Evolutionary conservation across 2,797 vertebrate genomes (phyloP).

Genomic region (Sebastes ruberrimus): DNA sequence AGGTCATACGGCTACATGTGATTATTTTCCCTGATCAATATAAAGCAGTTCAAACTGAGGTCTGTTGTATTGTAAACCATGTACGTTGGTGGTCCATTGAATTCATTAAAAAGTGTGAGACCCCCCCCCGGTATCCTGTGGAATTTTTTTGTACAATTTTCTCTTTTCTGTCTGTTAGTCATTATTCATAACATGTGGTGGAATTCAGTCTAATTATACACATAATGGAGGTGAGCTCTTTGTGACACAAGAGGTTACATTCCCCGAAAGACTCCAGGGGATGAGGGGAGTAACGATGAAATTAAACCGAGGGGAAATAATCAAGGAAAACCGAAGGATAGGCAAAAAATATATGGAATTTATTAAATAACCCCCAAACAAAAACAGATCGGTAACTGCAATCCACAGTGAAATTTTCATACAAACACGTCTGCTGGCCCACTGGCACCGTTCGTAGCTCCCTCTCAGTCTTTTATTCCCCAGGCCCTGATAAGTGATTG

Average conservation of each 20-base stretch:
- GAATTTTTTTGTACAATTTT: neutral
- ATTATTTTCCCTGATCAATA: too few relatives aligned
- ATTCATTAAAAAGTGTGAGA: neutral
- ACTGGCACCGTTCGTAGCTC: too few relatives aligned
- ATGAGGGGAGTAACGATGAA: neutral
- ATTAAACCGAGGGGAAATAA: neutral
- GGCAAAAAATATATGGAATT: too few relatives aligned
- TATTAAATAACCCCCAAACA: too few relatives aligned
- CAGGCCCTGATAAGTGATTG: too few relatives aligned
- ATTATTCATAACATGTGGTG: neutral
- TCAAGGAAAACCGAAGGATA: too few relatives aligned
- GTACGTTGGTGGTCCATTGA: neutral
- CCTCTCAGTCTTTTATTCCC: too few relatives aligned
- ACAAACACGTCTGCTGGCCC: too few relatives aligned
- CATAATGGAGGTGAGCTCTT: neutral
- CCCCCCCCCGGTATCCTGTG: too few relatives aligned
- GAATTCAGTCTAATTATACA: neutral
- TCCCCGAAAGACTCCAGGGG: neutral
- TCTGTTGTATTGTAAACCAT: neutral
- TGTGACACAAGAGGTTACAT: neutral
- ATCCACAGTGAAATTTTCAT: too few relatives aligned
- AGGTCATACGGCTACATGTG: too few relatives aligned
- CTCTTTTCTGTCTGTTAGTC: neutral
- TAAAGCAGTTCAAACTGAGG: neutral
- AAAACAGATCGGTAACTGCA: too few relatives aligned